Evolutionary conservation across 2,113 vertebrate species (phyloP).

Genomic region (Cromileptes altivelis): DNA sequence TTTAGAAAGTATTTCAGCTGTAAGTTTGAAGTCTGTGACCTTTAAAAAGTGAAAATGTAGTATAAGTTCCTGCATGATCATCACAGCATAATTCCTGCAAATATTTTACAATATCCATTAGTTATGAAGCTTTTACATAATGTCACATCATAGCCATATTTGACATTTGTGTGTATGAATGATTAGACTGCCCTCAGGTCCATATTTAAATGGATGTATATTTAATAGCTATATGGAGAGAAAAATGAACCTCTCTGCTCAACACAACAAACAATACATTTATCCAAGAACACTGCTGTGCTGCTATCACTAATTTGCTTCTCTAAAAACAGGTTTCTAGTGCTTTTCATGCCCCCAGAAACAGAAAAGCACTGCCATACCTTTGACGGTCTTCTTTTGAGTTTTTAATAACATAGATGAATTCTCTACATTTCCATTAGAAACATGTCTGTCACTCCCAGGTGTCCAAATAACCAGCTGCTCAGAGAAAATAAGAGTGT

Average conservation of each 20-base stretch:
- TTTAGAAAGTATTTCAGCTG: background rate
- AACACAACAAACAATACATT: background rate
- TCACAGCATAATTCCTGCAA: background rate
- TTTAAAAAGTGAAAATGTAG: conserved; percentile 17
- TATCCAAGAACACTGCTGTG: background rate
- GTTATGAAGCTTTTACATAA: background rate
- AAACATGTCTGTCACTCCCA: background rate
- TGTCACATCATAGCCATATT: background rate
- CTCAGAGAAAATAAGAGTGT: no score
- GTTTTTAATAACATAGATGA: background rate
- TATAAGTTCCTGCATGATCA: background rate
- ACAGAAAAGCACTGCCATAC: background rate
- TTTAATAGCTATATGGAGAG: background rate
- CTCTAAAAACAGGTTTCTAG: background rate
- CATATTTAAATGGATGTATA: conserved; percentile 1
- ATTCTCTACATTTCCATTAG: background rate
- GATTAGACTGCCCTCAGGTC: background rate
- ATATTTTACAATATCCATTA: background rate
- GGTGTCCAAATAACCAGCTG: background rate
- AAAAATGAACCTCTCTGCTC: background rate
- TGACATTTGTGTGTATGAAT: background rate
- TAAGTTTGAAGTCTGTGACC: conserved; percentile 22
- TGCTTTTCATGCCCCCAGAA: background rate
- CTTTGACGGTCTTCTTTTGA: background rate
- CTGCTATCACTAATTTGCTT: background rate